A percentile compares a stretch with the other conserved stretches of the same genome.
phyloP scores from a whole-genome alignment of 2,113 vertebrate species.

The Menidia beryllina region DNA sequence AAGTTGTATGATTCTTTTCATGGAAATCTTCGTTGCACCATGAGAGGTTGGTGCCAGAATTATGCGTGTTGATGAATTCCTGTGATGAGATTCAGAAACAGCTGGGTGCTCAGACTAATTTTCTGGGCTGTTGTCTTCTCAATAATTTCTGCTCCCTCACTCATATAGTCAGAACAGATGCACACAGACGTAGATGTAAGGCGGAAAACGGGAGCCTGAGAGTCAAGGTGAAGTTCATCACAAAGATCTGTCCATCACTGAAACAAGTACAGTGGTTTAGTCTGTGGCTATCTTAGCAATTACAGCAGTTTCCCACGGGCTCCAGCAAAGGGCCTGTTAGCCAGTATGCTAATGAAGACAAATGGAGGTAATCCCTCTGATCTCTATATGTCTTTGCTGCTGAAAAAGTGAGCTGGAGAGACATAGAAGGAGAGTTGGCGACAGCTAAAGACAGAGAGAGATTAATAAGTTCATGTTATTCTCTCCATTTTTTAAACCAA shows the following conservation, averaged over 20 bases:
- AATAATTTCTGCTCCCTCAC: conserved; percentile 4
- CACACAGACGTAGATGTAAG: conserved; percentile 14
- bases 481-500: not conserved
- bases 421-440: conserved; percentile 26
- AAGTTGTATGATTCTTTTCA: conserved; percentile 58
- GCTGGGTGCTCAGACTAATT: conserved; percentile 54
- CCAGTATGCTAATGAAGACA: conserved; percentile 84
- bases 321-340: conserved; percentile 66
- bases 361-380: conserved; percentile 78
- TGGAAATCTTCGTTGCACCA: conserved; percentile 29
- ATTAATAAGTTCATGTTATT: conserved; percentile 1
- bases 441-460: conserved; percentile 34
- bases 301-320: conserved; percentile 76
- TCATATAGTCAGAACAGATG: not conserved
- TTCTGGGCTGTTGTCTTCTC: conserved; percentile 44
- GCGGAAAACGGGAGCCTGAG: conserved; percentile 16
- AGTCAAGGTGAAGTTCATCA: conserved; percentile 71
- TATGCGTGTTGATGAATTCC: conserved; percentile 55
- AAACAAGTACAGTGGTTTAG: conserved; percentile 56
- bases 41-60: conserved; percentile 43
- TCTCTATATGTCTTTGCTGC: conserved; percentile 62
- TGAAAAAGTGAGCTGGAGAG: conserved; percentile 26
- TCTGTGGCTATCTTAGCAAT: conserved; percentile 74
- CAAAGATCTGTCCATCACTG: conserved; percentile 42
- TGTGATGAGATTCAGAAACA: conserved; percentile 59